Evolutionary conservation across 2,113 vertebrate species (phyloP), one percentile per base, ranked within the genome.

Genomic region (Scortum barcoo): DNA sequence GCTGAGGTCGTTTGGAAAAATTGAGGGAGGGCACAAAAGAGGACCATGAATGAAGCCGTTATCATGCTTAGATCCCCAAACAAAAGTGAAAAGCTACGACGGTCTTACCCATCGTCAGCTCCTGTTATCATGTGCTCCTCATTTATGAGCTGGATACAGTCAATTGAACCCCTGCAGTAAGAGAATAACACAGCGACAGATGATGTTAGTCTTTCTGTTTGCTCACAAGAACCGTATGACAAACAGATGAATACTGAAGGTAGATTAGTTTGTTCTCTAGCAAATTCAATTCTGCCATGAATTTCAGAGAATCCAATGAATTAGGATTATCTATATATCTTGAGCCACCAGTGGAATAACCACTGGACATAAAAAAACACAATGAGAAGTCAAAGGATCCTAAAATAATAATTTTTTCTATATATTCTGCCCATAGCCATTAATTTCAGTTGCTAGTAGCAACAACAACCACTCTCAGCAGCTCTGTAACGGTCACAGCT

Each of bases 81-180:
- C 3, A 70, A 69, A 1, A 16, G 12, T 26, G 38, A 38, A 38
- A 46, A 60, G 54, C 2, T 28, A 42, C 30, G 16, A 14, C 26
- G 6, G 51, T 53, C 96, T 95, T 81, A 99, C 98, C 98, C 98
- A 0, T 99, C 98, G 1, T 99, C 98, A 0, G 96, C 97, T 0
- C 97, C 98, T 0, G 98, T 97, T 70, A 98, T 93, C 96, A 99
- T 98, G 89, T 99, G 96, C 65, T 99, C 98, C 91, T 99, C 98
- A 0, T 98, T 99, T 91, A 99, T 97, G 24, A 99, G 96, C 90
- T 99, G 98, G 73, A 99, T 88, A 40, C 97, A 99, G 88, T 99
- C 98, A 0, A 99, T 98, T 22, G 98, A 99, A 50, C 98, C 96
- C 78, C 98, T 99, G 0, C 40, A 58, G 13, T 72, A 68, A 67